Conservation (phyloP, 2,797 vertebrate species). For the Phrynocephalus forsythii region DNA sequence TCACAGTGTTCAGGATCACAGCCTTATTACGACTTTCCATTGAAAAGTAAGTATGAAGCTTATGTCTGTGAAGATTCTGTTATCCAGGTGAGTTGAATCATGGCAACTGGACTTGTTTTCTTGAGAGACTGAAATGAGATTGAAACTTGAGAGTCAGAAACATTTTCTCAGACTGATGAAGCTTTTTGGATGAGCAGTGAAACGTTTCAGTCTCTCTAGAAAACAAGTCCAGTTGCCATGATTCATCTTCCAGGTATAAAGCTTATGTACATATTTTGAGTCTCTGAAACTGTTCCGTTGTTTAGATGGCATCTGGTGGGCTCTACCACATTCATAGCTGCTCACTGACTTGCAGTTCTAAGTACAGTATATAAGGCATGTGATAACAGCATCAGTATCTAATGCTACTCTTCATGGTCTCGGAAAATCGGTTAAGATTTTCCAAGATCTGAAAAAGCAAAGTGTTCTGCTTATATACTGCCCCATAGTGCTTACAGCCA, state of each 20-base stretch:
- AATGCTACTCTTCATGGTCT: background rate
- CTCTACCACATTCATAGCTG: background rate
- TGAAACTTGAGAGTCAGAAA: background rate
- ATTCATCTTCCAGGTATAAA: no score
- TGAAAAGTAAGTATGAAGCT: background rate
- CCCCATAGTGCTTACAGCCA: no score
- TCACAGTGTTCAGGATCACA: background rate
- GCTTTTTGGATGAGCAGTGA: no score
- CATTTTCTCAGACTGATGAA: no score
- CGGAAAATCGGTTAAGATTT: no score
- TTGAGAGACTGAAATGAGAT: no score
- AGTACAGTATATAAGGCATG: background rate
- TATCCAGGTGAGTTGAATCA: no score
- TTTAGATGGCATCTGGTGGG: background rate
- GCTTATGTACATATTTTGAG: background rate
- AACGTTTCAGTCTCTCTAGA: no score
- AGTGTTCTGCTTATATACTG: no score
- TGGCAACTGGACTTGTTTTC: background rate
- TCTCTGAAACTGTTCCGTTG: background rate
- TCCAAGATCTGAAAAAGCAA: no score
- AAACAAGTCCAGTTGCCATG: no score
- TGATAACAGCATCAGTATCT: background rate
- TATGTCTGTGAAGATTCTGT: background rate
- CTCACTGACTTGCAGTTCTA: background rate
- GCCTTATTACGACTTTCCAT: background rate